These are phyloP conservation scores for Caradrina clavipalpis DNA, from an alignment of 2,888 invertebrate species.

Conservation along the genomic window DNA sequence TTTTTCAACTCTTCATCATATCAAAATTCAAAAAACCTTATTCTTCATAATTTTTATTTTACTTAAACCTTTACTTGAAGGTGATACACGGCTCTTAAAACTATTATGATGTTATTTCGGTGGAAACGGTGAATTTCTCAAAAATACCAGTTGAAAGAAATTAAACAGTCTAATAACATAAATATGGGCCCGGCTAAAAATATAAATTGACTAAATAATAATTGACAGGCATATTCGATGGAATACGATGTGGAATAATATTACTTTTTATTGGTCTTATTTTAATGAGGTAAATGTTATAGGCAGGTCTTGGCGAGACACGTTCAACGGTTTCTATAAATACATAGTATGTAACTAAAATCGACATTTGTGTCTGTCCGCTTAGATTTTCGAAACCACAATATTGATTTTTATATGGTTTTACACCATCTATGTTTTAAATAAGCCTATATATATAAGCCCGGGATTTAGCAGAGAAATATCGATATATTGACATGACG, in stretches of 20 bases:
- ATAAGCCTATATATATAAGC: no score
- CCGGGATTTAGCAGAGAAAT: no score
- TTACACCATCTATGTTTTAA: no score
- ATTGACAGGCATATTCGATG: not conserved
- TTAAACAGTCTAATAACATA: conserved; percentile 48
- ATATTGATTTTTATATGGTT: no score
- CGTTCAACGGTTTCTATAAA: not conserved
- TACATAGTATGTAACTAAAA: no score
- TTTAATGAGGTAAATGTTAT: conserved; percentile 42
- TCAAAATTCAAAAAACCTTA: not conserved
- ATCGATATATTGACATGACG: no score
- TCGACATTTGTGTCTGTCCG: no score
- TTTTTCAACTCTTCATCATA: not conserved
- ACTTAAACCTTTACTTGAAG: conserved; percentile 62
- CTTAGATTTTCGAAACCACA: no score
- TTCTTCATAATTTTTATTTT: not conserved
- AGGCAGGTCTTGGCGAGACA: conserved; percentile 20
- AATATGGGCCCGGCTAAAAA: conserved; percentile 59
- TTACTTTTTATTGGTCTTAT: conserved; percentile 1
- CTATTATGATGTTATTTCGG: conserved; percentile 68
- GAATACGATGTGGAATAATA: conserved; percentile 2
- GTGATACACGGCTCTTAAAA: conserved; percentile 51
- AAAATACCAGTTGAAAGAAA: conserved; percentile 46
- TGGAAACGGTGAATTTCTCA: conserved; percentile 64
- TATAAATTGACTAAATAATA: conserved; percentile 27